Base-by-base conservation (phyloP, 2,888 invertebrate species). In the Trissolcus japonicus region DNA sequence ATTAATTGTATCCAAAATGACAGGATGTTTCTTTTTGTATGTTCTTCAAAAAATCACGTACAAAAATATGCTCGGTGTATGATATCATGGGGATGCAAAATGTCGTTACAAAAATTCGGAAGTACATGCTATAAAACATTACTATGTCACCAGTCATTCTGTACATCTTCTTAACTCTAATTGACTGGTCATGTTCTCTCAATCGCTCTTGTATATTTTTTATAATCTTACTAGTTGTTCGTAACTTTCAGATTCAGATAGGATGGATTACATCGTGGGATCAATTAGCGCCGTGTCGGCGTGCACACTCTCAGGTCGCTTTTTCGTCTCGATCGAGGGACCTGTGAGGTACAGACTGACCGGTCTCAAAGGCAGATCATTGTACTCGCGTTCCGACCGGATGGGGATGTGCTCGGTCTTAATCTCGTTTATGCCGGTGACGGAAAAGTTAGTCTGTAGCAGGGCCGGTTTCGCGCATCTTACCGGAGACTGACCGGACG, bases 361-460 rank as follows among this genome's bases (percentile, higher is more conserved):
- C 43, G 86, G 86, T 76, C 86, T 83, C 29, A 73, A 57, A 17
- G 78, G 69, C 7, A 68, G 75, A 50, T 65, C 73, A 35, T 79
- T 71, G 59, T 76, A 66, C 25, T 75, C 51, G 25, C 60, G 66
- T 0, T 69, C 46, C 9, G 51, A 25, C 1, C 56, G 35, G 6
- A 59, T 55, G 11, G 76, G 76, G 35, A 84, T 80, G 21, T 76
- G 79, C 46, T 84, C 83, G 57, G 84, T 86, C 76, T 79, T 83
- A 67, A 87, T 86, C 51, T 87, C 85, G 65, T 86, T 86, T 62
- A 85, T 83, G 53, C 84, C 85, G 40, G 84, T 86, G 50, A 86
- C 82, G 59, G 87, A 87, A 80, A 88, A 87, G 81, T 87, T 86
- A 19, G 87, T 86, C 68, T 85, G 83, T 76, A 87, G 79, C 62